phyloP scores from a whole-genome alignment of 2,797 vertebrate species.

The Enteromius paludinosus region DNA sequence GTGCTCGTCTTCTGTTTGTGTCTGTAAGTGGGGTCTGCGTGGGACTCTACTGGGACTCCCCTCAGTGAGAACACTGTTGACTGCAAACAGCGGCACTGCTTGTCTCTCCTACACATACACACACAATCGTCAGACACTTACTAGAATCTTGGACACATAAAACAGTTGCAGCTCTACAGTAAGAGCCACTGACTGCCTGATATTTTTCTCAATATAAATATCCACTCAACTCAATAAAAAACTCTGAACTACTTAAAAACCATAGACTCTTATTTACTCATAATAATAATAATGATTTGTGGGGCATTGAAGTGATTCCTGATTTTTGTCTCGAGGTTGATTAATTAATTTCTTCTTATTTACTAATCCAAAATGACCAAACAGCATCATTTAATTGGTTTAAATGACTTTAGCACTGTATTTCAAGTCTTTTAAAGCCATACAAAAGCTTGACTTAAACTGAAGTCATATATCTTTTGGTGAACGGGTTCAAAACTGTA shows the following conservation, averaged over 20 bases:
- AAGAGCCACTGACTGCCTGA: neutral
- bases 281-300: neutral
- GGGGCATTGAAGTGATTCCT: neutral
- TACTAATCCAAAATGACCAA: neutral
- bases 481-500: neutral
- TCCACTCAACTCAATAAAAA: neutral
- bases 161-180: neutral
- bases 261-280: neutral
- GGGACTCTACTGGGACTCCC: conserved; percentile 69
- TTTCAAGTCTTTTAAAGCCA: neutral
- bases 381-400: neutral
- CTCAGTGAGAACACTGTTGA: conserved; percentile 78
- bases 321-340: neutral
- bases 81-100: conserved; percentile 83
- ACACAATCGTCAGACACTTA: neutral
- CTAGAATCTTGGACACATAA: neutral
- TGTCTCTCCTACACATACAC: conserved; percentile 82
- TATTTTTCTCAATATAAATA: neutral
- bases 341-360: neutral
- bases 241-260: neutral
- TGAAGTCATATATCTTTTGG: neutral
- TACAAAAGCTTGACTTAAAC: neutral
- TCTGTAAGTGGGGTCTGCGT: conserved; percentile 74
- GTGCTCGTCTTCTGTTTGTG: conserved; percentile 77
- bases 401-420: neutral